phyloP scores from a whole-genome alignment of 2,113 vertebrate genomes.

The Gracilinanus agilis region DNA sequence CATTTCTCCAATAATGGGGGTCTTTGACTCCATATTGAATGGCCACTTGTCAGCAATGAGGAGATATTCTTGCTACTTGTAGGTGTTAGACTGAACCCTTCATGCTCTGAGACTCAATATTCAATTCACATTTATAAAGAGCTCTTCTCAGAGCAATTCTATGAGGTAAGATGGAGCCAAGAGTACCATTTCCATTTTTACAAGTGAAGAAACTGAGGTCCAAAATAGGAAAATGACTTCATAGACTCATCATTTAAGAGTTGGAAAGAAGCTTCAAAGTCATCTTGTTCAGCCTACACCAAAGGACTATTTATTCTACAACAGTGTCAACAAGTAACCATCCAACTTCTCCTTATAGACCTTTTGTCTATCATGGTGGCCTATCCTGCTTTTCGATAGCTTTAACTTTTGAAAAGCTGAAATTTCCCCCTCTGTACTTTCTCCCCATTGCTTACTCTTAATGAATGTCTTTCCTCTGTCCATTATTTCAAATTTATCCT shows the following conservation, averaged over 20 bases:
- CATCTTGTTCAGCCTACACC: neutral
- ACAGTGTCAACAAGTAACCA: neutral
- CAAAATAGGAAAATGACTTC: neutral
- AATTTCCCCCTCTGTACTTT: neutral
- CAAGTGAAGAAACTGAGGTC: neutral
- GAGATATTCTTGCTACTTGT: neutral
- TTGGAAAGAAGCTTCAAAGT: neutral
- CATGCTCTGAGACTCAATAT: neutral
- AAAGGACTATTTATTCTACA: neutral
- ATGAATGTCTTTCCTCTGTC: neutral
- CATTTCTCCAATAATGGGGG: neutral
- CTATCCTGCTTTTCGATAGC: no score
- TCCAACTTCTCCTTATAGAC: neutral
- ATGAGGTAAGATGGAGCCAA: neutral
- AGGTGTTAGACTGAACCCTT: no score
- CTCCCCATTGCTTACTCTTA: neutral
- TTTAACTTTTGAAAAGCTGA: no score
- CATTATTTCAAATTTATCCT: neutral
- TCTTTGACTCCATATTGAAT: neutral
- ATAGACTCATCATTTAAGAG: neutral
- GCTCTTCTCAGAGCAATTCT: no score
- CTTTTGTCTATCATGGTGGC: neutral
- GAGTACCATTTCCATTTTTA: neutral
- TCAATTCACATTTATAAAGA: no score
- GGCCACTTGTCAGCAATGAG: neutral